A percentile compares a stretch with the other conserved stretches of the same genome.
phyloP scores from a whole-genome alignment of 1,140 invertebrate species.

The Galleria mellonella region DNA sequence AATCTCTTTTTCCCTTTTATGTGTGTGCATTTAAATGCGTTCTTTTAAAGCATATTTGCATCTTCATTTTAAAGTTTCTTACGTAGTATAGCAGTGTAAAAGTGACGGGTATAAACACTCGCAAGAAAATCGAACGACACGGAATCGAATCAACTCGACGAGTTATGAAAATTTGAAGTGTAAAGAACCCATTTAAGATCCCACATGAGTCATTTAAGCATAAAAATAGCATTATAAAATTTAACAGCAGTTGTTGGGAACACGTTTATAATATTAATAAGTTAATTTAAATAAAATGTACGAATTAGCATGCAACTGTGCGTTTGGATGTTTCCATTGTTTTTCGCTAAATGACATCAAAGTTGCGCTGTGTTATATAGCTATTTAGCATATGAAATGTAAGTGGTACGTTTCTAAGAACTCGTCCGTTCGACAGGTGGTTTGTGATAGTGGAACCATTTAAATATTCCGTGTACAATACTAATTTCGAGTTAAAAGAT shows the following conservation, averaged over 20 bases:
- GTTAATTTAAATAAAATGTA: constrained; percentile 69
- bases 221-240: constrained; percentile 67
- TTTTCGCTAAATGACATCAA: constrained; percentile 72
- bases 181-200: constrained; percentile 42
- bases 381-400: constrained; percentile 67
- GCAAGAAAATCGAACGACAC: too few species aligned
- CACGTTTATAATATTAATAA: constrained; percentile 65
- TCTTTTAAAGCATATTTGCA: too few species aligned
- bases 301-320: constrained; percentile 55
- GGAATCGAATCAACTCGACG: not conserved
- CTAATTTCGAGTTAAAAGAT: constrained; percentile 1
- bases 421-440: constrained; percentile 44
- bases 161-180: constrained; percentile 21
- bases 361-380: constrained; percentile 57
- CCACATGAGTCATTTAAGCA: constrained; percentile 52
- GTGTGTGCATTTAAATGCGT: too few species aligned
- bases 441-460: constrained; percentile 6
- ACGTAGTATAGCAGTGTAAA: too few species aligned
- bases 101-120: too few species aligned
- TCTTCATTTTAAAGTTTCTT: too few species aligned
- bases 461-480: not conserved
- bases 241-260: constrained; percentile 48
- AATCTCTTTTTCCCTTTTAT: too few species aligned
- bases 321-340: constrained; percentile 64
- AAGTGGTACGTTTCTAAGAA: constrained; percentile 60